A percentile compares a stretch with the other conserved stretches of the same genome.
These are phyloP conservation scores for Hydrophis major DNA, from an alignment of 2,797 vertebrate species.

Conservation along the genomic window DNA sequence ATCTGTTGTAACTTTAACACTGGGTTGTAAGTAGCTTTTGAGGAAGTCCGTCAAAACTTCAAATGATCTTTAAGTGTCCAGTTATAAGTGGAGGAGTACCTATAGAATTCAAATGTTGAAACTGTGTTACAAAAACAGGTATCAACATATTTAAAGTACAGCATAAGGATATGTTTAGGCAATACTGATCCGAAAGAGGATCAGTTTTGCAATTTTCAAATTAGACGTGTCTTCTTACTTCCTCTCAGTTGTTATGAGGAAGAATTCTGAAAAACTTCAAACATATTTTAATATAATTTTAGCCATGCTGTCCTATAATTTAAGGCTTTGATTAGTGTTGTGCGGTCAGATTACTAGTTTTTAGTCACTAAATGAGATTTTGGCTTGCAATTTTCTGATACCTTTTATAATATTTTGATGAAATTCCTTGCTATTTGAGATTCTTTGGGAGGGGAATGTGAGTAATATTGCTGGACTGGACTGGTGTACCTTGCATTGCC, in stretches of 20 bases:
- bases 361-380: neutral
- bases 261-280: neutral
- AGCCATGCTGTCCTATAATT: neutral
- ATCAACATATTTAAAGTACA: neutral
- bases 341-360: neutral
- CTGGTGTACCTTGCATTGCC: neutral
- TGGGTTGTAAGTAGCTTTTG: neutral
- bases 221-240: neutral
- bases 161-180: neutral
- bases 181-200: neutral
- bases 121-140: neutral
- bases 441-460: neutral
- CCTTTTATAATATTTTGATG: no score
- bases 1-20: neutral
- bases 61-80: neutral
- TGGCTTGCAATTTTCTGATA: neutral
- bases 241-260: neutral
- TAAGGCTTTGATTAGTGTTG: neutral
- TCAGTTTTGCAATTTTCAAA: neutral
- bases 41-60: neutral
- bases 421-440: neutral
- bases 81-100: neutral
- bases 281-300: neutral
- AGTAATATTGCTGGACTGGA: neutral
- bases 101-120: neutral